phyloP scores from a whole-genome alignment of 1,140 invertebrate species.

The Bombus vancouverensis region DNA sequence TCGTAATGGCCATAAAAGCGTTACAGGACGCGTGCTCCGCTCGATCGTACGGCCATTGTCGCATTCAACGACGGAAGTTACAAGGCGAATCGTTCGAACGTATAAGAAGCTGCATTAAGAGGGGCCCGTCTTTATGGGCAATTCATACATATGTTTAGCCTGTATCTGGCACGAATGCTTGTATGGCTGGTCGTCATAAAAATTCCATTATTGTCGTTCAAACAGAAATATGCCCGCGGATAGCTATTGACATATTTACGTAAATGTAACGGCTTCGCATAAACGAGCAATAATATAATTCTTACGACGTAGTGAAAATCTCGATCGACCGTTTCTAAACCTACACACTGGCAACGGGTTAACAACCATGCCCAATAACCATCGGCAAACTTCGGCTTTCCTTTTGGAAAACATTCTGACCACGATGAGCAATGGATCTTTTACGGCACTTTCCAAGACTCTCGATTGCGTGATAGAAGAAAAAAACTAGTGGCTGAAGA shows the following conservation, averaged over 20 bases:
- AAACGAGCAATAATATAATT: conserved; percentile 47
- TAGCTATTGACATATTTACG: conserved; percentile 49
- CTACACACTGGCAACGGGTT: background rate
- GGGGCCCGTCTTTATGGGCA: conserved; percentile 34
- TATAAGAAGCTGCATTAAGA: conserved; percentile 47
- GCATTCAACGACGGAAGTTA: conserved; percentile 37
- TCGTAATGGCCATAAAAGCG: conserved; percentile 47
- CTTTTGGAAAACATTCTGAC: background rate
- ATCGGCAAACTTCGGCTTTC: background rate
- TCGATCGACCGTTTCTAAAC: conserved; percentile 4
- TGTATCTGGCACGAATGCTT: conserved; percentile 17
- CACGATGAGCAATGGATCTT: conserved; percentile 19
- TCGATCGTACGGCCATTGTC: no score
- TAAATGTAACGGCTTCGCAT: conserved; percentile 39
- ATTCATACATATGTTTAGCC: conserved; percentile 46
- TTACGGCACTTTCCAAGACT: conserved; percentile 10
- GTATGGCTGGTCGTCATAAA: conserved; percentile 20
- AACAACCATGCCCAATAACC: background rate
- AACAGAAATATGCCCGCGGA: conserved; percentile 21
- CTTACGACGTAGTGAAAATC: background rate
- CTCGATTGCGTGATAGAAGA: background rate
- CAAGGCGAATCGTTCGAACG: conserved; percentile 39
- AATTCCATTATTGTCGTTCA: conserved; percentile 55
- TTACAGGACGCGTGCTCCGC: conserved; percentile 24
- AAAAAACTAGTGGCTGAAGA: no score